phyloP scores from a whole-genome alignment of 2,113 vertebrate genomes.

The Tetrax tetrax region DNA sequence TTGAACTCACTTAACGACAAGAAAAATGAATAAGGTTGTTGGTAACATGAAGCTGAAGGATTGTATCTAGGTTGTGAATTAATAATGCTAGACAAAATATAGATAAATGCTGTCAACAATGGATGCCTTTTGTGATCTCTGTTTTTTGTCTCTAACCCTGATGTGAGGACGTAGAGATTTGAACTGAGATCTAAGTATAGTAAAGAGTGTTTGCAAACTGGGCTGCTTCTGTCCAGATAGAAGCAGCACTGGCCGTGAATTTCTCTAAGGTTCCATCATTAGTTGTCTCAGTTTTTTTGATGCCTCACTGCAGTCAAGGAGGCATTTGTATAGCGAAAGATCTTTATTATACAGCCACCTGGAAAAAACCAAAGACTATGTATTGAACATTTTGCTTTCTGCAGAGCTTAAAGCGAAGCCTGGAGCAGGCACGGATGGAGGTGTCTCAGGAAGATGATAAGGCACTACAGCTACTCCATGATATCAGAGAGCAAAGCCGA shows the following conservation, averaged over 20 bases:
- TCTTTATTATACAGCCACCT: conserved; percentile 48
- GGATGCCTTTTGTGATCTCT: conserved; percentile 42
- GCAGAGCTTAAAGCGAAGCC: conserved; percentile 98
- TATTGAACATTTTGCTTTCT: conserved; percentile 77
- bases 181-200: background rate
- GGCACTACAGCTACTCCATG: conserved; percentile 95
- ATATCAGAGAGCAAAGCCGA: conserved; percentile 97
- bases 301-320: background rate
- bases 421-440: conserved; percentile 98
- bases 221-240: conserved; percentile 31
- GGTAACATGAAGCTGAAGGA: conserved; percentile 34
- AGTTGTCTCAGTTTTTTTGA: background rate
- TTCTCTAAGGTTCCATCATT: background rate
- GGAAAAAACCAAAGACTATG: conserved; percentile 20
- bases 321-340: conserved; percentile 50
- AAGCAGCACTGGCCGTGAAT: background rate
- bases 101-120: conserved; percentile 50
- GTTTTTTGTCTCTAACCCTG: background rate
- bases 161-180: background rate
- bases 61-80: conserved; percentile 18
- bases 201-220: background rate
- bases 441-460: conserved; percentile 99
- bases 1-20: background rate
- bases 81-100: conserved; percentile 43
- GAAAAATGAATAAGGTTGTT: conserved; percentile 22